phyloP scores from a whole-genome alignment of 2,888 invertebrate genomes.

The Caenorhabditis angaria region DNA sequence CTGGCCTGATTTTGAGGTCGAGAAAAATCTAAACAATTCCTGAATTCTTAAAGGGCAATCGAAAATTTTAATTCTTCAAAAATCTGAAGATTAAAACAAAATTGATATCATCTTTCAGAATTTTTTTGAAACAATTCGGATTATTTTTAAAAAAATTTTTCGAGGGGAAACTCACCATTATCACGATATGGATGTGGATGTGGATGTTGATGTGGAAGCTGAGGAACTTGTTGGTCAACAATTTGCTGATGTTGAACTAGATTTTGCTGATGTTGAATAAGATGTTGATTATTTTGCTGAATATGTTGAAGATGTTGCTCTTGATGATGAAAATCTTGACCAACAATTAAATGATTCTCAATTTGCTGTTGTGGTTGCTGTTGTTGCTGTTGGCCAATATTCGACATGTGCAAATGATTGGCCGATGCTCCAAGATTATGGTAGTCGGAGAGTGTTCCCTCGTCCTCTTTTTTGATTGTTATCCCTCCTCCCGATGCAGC shows the following conservation, averaged over 20 bases:
- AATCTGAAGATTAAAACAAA: no score
- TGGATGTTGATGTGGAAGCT: background rate
- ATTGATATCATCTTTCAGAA: no score
- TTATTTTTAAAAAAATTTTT: no score
- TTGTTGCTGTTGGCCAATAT: background rate
- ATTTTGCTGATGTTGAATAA: slow-evolving; percentile 7
- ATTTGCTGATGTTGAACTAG: background rate
- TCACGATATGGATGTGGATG: background rate
- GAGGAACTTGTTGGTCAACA: background rate
- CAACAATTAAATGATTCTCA: no score
- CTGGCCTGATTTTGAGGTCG: no score
- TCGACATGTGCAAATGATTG: slow-evolving; percentile 38
- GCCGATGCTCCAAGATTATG: slow-evolving; percentile 28
- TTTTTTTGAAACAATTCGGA: no score
- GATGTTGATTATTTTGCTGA: slow-evolving; percentile 9
- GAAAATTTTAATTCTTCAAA: no score
- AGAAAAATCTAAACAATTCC: no score
- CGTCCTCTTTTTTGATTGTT: slow-evolving; percentile 13
- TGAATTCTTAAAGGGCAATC: no score
- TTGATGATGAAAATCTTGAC: slow-evolving; percentile 9
- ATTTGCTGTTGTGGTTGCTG: no score
- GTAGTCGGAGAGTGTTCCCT: slow-evolving; percentile 35
- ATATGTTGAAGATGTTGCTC: slow-evolving; percentile 6
- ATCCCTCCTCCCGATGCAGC: background rate
- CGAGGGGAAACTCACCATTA: background rate